Percentiles rank a stretch among this genome's conserved stretches.
Evolutionary conservation across 1,140 invertebrate species (phyloP).

Genomic region (Anoplolepis gracilipes): DNA sequence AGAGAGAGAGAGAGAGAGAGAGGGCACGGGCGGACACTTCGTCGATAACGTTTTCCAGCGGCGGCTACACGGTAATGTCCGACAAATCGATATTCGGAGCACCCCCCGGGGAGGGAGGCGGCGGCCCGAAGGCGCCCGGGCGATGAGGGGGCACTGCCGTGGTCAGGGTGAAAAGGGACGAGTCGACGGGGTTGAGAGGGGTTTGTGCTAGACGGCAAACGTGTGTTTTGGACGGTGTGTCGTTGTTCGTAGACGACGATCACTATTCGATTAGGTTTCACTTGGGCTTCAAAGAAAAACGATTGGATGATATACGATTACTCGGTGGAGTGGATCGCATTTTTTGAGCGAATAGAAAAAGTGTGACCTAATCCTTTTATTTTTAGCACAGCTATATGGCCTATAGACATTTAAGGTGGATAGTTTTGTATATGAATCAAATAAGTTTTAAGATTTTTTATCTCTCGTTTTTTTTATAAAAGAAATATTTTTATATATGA

Average conservation of each 20-base stretch:
- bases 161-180: slow-evolving; percentile 65
- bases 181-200: slow-evolving; percentile 8
- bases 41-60: slow-evolving; percentile 73
- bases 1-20: slow-evolving; percentile 18
- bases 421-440: neutral
- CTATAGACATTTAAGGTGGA: neutral
- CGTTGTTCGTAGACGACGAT: slow-evolving; percentile 67
- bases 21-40: slow-evolving; percentile 37
- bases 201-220: slow-evolving; percentile 36
- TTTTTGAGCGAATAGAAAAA: neutral
- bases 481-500: neutral
- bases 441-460: neutral
- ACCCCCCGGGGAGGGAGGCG: slow-evolving; percentile 42
- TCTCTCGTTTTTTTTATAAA: neutral
- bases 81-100: slow-evolving; percentile 71
- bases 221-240: slow-evolving; percentile 64
- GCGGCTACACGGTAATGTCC: slow-evolving; percentile 69
- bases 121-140: slow-evolving; percentile 60
- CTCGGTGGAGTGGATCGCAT: slow-evolving; percentile 4
- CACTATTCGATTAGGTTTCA: slow-evolving; percentile 63
- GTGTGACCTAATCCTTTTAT: slow-evolving; percentile 23
- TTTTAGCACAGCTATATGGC: neutral
- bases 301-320: slow-evolving; percentile 30
- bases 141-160: slow-evolving; percentile 62
- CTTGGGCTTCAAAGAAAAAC: slow-evolving; percentile 24